These are phyloP conservation scores for Aporophyla nigra DNA, from an alignment of 2,888 invertebrate genomes.

Conservation along the genomic window DNA sequence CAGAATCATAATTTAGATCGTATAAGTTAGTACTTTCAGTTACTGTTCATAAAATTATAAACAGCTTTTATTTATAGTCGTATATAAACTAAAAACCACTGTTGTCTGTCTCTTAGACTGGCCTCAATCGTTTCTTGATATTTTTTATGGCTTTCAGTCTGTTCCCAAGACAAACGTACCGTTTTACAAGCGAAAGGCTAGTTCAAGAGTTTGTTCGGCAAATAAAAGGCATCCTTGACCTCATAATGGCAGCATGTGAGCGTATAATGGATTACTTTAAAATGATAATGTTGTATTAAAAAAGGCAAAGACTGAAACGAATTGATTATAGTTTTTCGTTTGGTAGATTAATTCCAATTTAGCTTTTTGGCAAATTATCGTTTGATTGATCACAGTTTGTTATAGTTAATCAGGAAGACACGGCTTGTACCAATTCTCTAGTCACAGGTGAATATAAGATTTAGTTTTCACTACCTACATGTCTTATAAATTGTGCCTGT, in stretches of 20 bases:
- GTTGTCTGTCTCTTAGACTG: constrained; percentile 11
- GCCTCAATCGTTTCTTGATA: constrained; percentile 34
- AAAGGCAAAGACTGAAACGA: background rate
- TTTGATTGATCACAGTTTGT: background rate
- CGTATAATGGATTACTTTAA: constrained; percentile 38
- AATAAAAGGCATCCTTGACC: constrained; percentile 58
- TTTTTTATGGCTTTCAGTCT: constrained; percentile 34
- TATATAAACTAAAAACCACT: background rate
- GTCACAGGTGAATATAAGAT: too few relatives aligned
- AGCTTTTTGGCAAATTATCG: background rate
- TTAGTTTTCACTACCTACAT: too few relatives aligned
- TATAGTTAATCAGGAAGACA: background rate
- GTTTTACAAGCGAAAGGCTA: constrained; percentile 55
- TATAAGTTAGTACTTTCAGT: constrained; percentile 24
- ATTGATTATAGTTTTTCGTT: background rate
- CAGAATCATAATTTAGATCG: constrained; percentile 32
- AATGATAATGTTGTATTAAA: constrained; percentile 27
- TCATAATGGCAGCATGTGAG: constrained; percentile 35
- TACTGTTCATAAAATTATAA: constrained; percentile 20
- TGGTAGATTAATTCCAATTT: background rate
- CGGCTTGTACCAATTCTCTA: background rate
- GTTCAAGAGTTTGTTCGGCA: constrained; percentile 42
- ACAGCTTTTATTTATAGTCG: constrained; percentile 2
- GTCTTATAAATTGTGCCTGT: background rate
- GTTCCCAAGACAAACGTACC: constrained; percentile 39